Evolutionary conservation across 30 jellyfish, hydroid and myxozoan genomes (phyloP).

Genomic region (Cassiopea xamachana): DNA sequence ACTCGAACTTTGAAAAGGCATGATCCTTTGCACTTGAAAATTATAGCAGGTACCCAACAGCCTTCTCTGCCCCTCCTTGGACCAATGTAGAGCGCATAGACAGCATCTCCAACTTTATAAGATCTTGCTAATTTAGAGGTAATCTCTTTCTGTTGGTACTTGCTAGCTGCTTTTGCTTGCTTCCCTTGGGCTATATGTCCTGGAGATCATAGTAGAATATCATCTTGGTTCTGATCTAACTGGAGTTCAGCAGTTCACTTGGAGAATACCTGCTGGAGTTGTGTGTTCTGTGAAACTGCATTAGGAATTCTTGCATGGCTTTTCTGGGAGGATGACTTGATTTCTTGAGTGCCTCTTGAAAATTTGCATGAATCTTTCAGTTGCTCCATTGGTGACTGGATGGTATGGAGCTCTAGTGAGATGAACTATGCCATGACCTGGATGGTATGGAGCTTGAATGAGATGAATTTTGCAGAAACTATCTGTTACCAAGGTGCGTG

Average conservation of each 20-base stretch:
- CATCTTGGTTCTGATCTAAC: slow-evolving; percentile 40
- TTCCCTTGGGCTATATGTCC: slow-evolving; percentile 43
- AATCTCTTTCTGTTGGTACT: slow-evolving; percentile 29
- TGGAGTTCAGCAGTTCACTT: slow-evolving; percentile 43
- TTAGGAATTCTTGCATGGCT: slow-evolving; percentile 34
- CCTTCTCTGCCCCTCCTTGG: slow-evolving; percentile 33
- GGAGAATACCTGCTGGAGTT: slow-evolving; percentile 46
- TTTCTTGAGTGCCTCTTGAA: slow-evolving; percentile 57
- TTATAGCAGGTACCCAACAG: slow-evolving; percentile 31
- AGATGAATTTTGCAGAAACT: slow-evolving; percentile 17
- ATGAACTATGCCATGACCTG: slow-evolving; percentile 27
- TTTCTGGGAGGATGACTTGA: slow-evolving; percentile 47
- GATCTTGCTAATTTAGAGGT: slow-evolving; percentile 26
- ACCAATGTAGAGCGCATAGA: slow-evolving; percentile 41
- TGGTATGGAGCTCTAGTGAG: slow-evolving; percentile 47
- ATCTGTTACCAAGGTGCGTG: slow-evolving; percentile 45
- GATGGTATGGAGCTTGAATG: slow-evolving; percentile 35
- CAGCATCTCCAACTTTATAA: slow-evolving; percentile 33
- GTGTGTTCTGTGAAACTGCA: slow-evolving; percentile 38
- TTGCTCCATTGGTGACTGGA: slow-evolving; percentile 52
- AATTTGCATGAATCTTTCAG: slow-evolving; percentile 38
- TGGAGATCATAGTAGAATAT: slow-evolving; percentile 30
- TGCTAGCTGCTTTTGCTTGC: slow-evolving; percentile 20
- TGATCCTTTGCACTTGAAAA: slow-evolving; percentile 31
- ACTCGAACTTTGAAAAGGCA: slow-evolving; percentile 1